Evolutionary conservation across 2,113 vertebrate species (phyloP), one percentile per base, ranked within the genome.

Genomic region (Eolophus roseicapilla): DNA sequence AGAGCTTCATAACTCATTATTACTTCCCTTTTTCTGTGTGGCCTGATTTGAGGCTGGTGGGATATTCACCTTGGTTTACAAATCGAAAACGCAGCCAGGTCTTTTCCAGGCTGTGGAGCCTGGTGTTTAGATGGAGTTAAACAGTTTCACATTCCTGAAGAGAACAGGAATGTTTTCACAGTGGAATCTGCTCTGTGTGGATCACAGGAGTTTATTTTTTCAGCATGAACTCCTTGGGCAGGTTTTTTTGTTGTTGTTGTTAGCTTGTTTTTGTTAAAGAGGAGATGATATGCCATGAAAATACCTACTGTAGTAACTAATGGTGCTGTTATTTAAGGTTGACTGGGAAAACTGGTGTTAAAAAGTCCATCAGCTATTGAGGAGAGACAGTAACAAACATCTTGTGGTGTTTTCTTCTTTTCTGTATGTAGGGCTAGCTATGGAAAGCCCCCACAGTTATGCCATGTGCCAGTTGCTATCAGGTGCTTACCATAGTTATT

Each of bases 181-280:
- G 82, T 96, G 68, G 63, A 94, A 79, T 96, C 96, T 87, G 39
- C 94, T 77, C 91, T 84, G 33, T 93, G 84, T 90, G 86, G 88
- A 75, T 95, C 96, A 74, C 87, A 92, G 83, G 55, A 80, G 59
- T 96, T 96, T 96, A 93, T 96, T 96, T 95, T 90, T 95, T 95
- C 76, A 95, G 79, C 70, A 80, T 87, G 88, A 52, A 93, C 52
- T 70, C 71, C 64, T 89, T 21, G 19, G 78, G 60, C 59, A 20
- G 17, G 55, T 82, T 83, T 82, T 84, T 86, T 88, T 87, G n/a
- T 80, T 84, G 79, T 88, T 60, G 75, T 89, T 90, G 41, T 91
- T 91, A 25, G 16, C 67, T 92, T 93, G 35, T 73, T 86, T 71
- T 87, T 69, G 92, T 95, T 87, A 85, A 95, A 89, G 73, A 88